Base-by-base conservation (phyloP, 2,888 invertebrate genomes). In the Caenorhabditis doughertyi region DNA sequence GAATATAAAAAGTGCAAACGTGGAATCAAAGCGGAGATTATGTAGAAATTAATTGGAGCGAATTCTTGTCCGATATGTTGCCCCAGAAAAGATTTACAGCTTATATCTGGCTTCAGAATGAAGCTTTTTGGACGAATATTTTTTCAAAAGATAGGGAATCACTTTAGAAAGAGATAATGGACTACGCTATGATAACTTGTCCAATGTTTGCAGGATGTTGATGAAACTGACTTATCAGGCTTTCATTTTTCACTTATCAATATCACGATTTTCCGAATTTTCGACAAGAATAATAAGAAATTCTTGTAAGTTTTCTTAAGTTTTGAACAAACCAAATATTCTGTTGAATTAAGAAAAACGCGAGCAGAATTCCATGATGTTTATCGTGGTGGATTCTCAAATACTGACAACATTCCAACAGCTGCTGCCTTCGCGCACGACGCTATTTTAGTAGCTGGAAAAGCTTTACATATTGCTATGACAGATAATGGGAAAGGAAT, bases 371-470 rank as follows among this genome's bases (percentile, higher is more conserved):
- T 86, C 55, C 80, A 87, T 23, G 85, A 84, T 23, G 58, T 83
- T 21, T 87, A 85, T 47, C 80, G 87, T 4, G 85, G 62, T 39
- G 84, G 72, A 27, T 76, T 71, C 71, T 62, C 73, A 11, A 64
- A 51, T 27, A 71, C 70, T 18, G 83, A 76, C 13, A 73, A 21
- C 42, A 70, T 84, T 60, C 82, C 85, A 55, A 79, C 85, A 0
- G 79, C 84, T n/a, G 82, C 83, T 7, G 88, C 88, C 18, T 85
- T 88, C 42, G 88, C 88, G 44, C 88, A 88, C 62, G 88, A 88
- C 51, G 86, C 88, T 0, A 79, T 88, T 64, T 58, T 88, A n/a
- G 88, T 88, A 9, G 87, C 87, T 11, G 87, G 71, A 27, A 85
- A 77, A 21, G 86, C 88, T 5, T 72, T 87, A 21, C 64, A 85